These are phyloP conservation scores for Acheta domesticus DNA, from an alignment of 2,888 invertebrate species.

Conservation along the genomic window DNA sequence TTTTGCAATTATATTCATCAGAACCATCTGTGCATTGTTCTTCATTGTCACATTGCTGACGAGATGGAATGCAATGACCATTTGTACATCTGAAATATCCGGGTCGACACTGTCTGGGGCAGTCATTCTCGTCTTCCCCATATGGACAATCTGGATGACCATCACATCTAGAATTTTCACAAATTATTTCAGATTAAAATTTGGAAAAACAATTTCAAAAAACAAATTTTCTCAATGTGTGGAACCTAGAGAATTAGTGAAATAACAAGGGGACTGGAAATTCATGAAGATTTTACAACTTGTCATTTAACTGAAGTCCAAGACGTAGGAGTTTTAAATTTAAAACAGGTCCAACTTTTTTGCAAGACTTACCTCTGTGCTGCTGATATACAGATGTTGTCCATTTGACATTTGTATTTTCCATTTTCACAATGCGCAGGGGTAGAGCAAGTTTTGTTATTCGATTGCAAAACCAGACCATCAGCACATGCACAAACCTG, in stretches of 20 bases:
- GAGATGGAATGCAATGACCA: slow-evolving; percentile 52
- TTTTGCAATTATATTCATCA: slow-evolving; percentile 52
- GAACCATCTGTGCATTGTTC: slow-evolving; percentile 59
- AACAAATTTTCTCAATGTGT: no score
- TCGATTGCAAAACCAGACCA: background rate
- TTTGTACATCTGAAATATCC: slow-evolving; percentile 55
- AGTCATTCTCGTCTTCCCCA: slow-evolving; percentile 46
- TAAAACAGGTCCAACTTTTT: no score
- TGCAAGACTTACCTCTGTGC: background rate
- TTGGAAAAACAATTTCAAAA: no score
- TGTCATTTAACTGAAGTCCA: no score
- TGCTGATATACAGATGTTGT: background rate
- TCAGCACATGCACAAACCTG: slow-evolving; percentile 28
- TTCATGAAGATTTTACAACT: no score
- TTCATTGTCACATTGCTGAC: slow-evolving; percentile 49
- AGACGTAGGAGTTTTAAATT: no score
- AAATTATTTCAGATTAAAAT: no score
- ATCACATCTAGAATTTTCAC: slow-evolving; percentile 49
- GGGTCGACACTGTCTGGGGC: slow-evolving; percentile 49
- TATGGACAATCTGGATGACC: slow-evolving; percentile 42
- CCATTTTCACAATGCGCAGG: background rate
- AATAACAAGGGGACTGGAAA: no score
- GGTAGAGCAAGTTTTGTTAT: background rate
- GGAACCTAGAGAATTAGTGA: no score
- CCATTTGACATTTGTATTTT: background rate